Evolutionary conservation across 2,113 vertebrate genomes (phyloP).

Genomic region (Strix aluco): DNA sequence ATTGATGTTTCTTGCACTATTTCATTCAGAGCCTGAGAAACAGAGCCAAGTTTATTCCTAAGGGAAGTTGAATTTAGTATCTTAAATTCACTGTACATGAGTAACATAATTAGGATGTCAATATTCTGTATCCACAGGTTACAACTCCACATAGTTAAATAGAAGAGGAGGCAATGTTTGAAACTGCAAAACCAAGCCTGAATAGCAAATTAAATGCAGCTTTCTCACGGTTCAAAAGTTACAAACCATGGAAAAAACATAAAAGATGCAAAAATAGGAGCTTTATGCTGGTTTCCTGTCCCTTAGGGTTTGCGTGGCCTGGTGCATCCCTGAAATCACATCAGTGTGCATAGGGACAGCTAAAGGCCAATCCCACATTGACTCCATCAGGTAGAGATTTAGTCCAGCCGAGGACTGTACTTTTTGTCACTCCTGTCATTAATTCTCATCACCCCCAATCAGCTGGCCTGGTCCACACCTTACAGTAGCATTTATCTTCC

Average conservation of each 20-base stretch:
- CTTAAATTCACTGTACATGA: background rate
- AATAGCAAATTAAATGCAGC: background rate
- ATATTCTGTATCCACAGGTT: background rate
- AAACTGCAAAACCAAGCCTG: background rate
- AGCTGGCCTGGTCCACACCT: background rate
- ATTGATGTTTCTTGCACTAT: constrained; percentile 8
- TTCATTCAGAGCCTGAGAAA: background rate
- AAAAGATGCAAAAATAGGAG: background rate
- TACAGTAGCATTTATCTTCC: background rate
- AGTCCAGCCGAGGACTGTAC: background rate
- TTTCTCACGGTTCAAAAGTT: background rate
- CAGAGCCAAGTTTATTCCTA: background rate
- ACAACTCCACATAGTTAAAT: background rate
- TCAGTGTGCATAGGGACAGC: background rate
- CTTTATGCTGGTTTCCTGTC: background rate
- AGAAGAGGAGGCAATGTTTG: background rate
- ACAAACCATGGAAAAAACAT: background rate
- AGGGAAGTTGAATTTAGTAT: background rate
- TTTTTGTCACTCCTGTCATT: background rate
- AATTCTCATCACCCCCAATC: background rate
- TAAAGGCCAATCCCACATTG: background rate
- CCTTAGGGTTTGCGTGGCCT: background rate
- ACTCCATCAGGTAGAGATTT: background rate
- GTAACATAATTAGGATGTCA: background rate
- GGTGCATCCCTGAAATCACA: background rate